Evolutionary conservation across 2,797 vertebrate species (phyloP).

Genomic region (Melopsittacus undulatus): DNA sequence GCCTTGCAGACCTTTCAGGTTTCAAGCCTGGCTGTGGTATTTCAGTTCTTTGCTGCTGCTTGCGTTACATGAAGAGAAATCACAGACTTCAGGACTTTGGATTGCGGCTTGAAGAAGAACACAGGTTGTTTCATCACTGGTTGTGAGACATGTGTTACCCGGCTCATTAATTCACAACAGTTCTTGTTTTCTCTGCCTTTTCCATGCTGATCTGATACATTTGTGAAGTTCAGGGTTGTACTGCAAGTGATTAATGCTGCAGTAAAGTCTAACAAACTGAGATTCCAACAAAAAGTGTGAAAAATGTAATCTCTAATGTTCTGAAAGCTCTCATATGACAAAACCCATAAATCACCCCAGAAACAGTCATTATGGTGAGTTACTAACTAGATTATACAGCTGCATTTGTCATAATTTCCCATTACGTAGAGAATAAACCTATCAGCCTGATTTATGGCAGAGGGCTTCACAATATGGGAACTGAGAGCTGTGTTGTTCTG

Average conservation of each 20-base stretch:
- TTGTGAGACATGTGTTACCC: conserved; percentile 58
- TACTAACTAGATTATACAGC: conserved; percentile 70
- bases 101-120: conserved; percentile 23
- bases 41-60: background rate
- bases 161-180: conserved; percentile 66
- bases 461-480: conserved; percentile 56
- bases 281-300: conserved; percentile 69
- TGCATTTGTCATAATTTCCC: conserved; percentile 71
- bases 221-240: conserved; percentile 35
- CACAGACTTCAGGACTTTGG: conserved; percentile 19
- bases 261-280: conserved; percentile 58
- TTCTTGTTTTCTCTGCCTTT: conserved; percentile 66
- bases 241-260: conserved; percentile 67
- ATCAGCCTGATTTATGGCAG: conserved; percentile 67
- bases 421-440: conserved; percentile 70
- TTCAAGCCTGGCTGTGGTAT: background rate
- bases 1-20: background rate
- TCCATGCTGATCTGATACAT: conserved; percentile 50
- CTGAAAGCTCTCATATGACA: conserved; percentile 71
- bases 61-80: background rate
- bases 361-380: conserved; percentile 66
- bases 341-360: conserved; percentile 66
- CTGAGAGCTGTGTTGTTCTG: conserved; percentile 8
- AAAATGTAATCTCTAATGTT: conserved; percentile 71
- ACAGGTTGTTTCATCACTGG: conserved; percentile 52